Conservation (phyloP, 2,113 vertebrate species). For the Tonatia bakeri region DNA sequence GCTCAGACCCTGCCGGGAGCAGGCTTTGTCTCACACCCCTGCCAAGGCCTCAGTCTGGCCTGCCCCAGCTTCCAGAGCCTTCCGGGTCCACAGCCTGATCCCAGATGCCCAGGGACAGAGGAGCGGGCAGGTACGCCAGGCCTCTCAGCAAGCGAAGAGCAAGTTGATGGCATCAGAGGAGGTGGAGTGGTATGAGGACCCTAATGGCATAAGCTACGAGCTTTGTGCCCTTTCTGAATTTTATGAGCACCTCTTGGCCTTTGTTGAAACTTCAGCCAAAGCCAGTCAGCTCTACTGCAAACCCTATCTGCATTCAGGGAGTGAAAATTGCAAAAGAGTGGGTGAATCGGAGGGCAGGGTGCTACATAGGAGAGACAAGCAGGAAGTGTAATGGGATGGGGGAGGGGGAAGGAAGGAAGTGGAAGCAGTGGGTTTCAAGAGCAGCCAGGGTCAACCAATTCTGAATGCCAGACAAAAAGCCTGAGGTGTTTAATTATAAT, state of each 20-base stretch:
- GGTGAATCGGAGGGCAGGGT: fast-evolving
- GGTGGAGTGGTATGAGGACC: fast-evolving
- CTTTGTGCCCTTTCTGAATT: not conserved
- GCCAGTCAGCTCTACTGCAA: not conserved
- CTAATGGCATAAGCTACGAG: not conserved
- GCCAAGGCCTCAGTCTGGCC: not conserved
- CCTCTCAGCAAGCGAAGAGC: not conserved
- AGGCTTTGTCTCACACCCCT: not conserved
- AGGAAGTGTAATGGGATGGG: not conserved
- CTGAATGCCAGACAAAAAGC: slow-evolving; percentile 18
- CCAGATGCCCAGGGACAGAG: not conserved
- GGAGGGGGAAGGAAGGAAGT: not conserved
- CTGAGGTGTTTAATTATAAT: slow-evolving; percentile 61
- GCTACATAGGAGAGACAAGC: not conserved
- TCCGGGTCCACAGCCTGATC: not conserved
- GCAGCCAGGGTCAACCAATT: slow-evolving; percentile 44
- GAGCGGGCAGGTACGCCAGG: fast-evolving
- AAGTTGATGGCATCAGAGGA: not conserved
- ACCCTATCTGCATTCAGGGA: not conserved
- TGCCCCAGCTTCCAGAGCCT: not conserved
- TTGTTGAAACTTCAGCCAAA: not conserved
- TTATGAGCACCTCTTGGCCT: not conserved
- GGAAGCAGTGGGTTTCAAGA: not conserved
- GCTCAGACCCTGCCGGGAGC: no score
- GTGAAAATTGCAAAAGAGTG: no score